These are phyloP conservation scores for Sphinx pinastri DNA, from an alignment of 2,888 invertebrate genomes.

Conservation along the genomic window DNA sequence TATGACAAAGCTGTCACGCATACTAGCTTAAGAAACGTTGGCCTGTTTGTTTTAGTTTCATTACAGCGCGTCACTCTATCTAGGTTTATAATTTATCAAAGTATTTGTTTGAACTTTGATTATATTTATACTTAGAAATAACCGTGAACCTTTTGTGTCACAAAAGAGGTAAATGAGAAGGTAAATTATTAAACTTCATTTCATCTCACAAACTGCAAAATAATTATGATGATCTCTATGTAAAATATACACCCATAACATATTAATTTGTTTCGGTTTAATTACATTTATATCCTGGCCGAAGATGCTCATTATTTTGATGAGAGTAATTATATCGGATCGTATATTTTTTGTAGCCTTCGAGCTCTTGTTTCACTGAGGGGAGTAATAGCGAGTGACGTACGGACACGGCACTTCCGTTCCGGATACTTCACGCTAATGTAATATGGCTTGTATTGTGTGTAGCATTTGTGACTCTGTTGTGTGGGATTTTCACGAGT, in stretches of 20 bases:
- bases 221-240: too few relatives aligned
- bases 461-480: neutral
- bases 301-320: conserved; percentile 1
- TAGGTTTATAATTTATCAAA: too few relatives aligned
- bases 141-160: too few relatives aligned
- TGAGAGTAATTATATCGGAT: conserved; percentile 1
- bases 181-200: too few relatives aligned
- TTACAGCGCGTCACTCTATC: too few relatives aligned
- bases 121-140: too few relatives aligned
- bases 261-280: neutral
- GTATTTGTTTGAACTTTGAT: too few relatives aligned
- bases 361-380: neutral
- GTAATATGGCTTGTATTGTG: neutral
- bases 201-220: too few relatives aligned
- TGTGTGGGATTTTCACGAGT: neutral
- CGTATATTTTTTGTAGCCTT: conserved; percentile 5
- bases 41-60: too few relatives aligned
- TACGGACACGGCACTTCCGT: neutral
- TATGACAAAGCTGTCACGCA: too few relatives aligned
- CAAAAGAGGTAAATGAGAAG: too few relatives aligned
- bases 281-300: neutral
- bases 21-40: too few relatives aligned
- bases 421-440: neutral
- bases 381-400: conserved; percentile 5
- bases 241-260: neutral